Evolutionary conservation across 2,888 invertebrate genomes (phyloP).

Genomic region (Noctua fimbriata): DNA sequence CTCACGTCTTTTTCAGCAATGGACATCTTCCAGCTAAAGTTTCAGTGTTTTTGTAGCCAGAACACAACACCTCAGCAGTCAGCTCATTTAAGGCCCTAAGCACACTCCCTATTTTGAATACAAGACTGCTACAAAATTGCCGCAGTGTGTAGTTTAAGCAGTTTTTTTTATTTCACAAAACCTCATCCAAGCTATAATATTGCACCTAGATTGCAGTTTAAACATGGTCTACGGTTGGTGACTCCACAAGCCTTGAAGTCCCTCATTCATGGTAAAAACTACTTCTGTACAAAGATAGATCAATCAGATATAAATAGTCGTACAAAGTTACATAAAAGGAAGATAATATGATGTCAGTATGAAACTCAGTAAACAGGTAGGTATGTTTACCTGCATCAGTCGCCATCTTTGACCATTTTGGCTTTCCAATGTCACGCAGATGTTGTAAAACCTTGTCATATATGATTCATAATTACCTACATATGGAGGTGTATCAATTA

Average conservation of each 20-base stretch:
- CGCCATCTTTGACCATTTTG: constrained; percentile 71
- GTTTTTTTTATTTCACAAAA: background rate
- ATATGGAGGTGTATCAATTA: constrained; percentile 20
- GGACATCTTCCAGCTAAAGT: background rate
- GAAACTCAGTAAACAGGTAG: constrained; percentile 40
- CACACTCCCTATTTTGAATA: background rate
- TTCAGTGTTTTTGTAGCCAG: background rate
- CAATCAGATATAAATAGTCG: constrained; percentile 29
- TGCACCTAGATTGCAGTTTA: background rate
- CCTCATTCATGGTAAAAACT: background rate
- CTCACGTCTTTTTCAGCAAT: too few species aligned
- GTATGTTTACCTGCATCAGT: constrained; percentile 45
- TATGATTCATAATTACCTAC: constrained; percentile 63
- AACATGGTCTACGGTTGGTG: background rate
- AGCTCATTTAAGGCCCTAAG: background rate
- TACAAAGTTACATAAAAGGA: constrained; percentile 39
- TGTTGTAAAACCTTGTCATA: constrained; percentile 68
- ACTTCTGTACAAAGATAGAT: constrained; percentile 23
- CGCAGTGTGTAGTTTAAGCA: background rate
- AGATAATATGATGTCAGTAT: constrained; percentile 45
- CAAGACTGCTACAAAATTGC: background rate
- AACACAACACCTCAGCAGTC: background rate
- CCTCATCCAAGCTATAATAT: background rate
- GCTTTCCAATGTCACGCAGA: constrained; percentile 68
- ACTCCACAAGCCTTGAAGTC: background rate